Base-by-base conservation (phyloP, 2,888 invertebrate species). In the Macrophya alboannulata region DNA sequence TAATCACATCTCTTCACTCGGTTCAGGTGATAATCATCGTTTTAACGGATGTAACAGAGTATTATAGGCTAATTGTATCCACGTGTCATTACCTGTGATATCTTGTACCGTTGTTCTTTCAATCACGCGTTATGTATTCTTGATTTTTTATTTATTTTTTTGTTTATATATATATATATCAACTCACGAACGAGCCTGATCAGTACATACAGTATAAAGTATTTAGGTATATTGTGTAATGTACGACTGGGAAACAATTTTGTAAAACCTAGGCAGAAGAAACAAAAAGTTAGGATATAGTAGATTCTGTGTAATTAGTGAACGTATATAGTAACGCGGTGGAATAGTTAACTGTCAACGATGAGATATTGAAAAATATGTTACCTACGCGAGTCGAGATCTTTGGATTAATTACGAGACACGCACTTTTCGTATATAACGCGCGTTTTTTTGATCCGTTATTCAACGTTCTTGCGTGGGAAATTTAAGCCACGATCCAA, bases 241-340 rank as follows among this genome's bases (percentile, higher is more conserved):
- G n/a, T 55, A 55, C n/a, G 55, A 55, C 55, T 55, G 55, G n/a
- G n/a, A 55, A 55, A 55, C 55, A 55, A n/a, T 55, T 55, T n/a
- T 17, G 55, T 55, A 8, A 55, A 55, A 55, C 31, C 31, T 31
- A n/a, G n/a, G n/a, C 8, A 55, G n/a, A n/a, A 55, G n/a, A n/a
- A 55, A n/a, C 8, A 55, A 55, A 55, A 55, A 62, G 25, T 62
- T 48, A 48, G 48, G 10, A 4, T 62, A 62, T 21, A 9, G 62
- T 62, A 62, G 8, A 62, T 62, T 25, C 12, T n/a, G 62, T 25
- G 62, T 62, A 62, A 62, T 62, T 25, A 21, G 25, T 62, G 62
- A 25, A 4, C 25, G 62, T 62, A 62, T 10, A 62, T 25, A 48
- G 62, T 62, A 21, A 62, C 21, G 21, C 25, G 62, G 25, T 62